phyloP scores from a whole-genome alignment of 2,888 invertebrate genomes.

The Phanerotoma sp. region DNA sequence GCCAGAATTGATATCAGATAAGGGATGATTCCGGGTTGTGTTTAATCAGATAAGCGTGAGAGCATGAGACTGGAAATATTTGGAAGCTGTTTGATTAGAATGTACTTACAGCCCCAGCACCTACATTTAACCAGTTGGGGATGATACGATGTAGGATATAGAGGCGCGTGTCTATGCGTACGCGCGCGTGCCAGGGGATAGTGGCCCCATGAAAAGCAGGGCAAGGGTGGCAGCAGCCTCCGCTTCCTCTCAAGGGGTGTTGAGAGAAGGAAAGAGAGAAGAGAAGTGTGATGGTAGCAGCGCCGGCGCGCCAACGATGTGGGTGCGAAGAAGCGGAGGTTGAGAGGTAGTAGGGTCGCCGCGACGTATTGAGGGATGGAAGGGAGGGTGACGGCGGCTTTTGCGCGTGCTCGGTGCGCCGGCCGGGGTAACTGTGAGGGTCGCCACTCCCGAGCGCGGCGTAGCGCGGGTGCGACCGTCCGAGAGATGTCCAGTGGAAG shows the following conservation, averaged over 20 bases:
- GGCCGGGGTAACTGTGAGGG: slow-evolving; percentile 60
- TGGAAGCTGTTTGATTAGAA: too few species aligned
- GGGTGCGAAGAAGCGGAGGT: slow-evolving; percentile 18
- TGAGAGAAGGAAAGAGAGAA: slow-evolving; percentile 13
- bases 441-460: slow-evolving; percentile 58
- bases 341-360: slow-evolving; percentile 9
- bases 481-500: slow-evolving; percentile 58
- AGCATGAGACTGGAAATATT: too few species aligned
- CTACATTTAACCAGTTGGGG: too few species aligned
- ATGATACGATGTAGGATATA: background rate
- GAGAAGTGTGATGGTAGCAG: slow-evolving; percentile 18
- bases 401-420: slow-evolving; percentile 49
- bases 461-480: slow-evolving; percentile 58
- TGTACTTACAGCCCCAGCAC: too few species aligned
- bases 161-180: slow-evolving; percentile 9
- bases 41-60: too few species aligned
- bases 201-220: slow-evolving; percentile 8
- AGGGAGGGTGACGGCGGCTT: slow-evolving; percentile 35
- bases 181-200: slow-evolving; percentile 17
- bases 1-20: too few species aligned
- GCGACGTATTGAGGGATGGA: slow-evolving; percentile 9
- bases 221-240: slow-evolving; percentile 16
- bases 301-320: slow-evolving; percentile 27
- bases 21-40: too few species aligned
- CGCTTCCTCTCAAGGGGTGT: slow-evolving; percentile 1